Evolutionary conservation across 2,888 invertebrate genomes (phyloP), one percentile per base, ranked within the genome.

Genomic region (Lydus trimaculatus): DNA sequence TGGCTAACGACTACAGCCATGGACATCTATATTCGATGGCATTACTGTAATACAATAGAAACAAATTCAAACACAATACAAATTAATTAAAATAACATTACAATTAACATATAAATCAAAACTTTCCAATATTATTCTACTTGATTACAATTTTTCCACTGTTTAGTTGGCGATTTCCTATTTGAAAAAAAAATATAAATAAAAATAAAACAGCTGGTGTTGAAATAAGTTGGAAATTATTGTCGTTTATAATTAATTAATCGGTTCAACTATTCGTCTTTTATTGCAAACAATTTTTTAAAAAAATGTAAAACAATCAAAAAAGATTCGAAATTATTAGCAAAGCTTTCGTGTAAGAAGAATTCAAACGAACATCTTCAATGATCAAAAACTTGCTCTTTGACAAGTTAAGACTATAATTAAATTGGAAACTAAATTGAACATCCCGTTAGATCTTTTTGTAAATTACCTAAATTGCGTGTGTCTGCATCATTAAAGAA

Each of bases 1-100:
- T 90, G 88, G 86, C 89, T 89, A 84, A 89, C 90, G 88, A 89
- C 88, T 88, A 81, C 84, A 82, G 90, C 90, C 90, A 90, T 90
- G 87, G 88, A 88, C 86, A 85, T 87, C 87, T 76, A 78, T 86
- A 84, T 86, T 87, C 82, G 88, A 88, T 87, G 87, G 88, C 89
- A 89, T 89, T 83, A 86, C 87, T 88, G 88, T 84, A 87, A 79
- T 66, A 84, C 86, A 83, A 83, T 20, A 8, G 11, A 23, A 84
- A 74, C 71, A 76, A 74, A 62, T 66, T 52, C 20, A 52, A 20
- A 31, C n/a, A 39, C 15, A 23, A 64, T 31, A 31, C 11, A 20
- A 20, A 33, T n/a, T 33, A 25, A 58, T 25, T 11, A 59, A 64
- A n/a, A 58, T 31, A 33, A 64, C 4, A 7, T 7, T 28, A 23